Evolutionary conservation across 2,797 vertebrate genomes (phyloP), one percentile per base, ranked within the genome.

Genomic region (Serranus cabrilla): DNA sequence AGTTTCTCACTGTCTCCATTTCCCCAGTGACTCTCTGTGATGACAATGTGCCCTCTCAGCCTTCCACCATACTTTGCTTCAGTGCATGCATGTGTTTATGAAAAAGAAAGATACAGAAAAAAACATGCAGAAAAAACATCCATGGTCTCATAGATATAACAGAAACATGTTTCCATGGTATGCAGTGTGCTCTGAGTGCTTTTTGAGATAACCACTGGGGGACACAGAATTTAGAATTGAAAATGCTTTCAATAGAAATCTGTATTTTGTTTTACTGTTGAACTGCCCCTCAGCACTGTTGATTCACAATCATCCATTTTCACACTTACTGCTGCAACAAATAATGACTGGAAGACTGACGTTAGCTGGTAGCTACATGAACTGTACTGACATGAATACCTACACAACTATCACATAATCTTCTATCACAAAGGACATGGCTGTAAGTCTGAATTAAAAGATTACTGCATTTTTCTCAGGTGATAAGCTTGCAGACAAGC

Each of bases 1-100:
- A 69, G 80, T 84, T 71, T 76, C 61, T 57, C 68, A 51, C 69
- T 78, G 71, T 60, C 80, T 81, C 72, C 37, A 58, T 89, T 83
- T 87, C 80, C 87, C 77, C 43, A 20, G 66, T 13, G 73, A 76
- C 76, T 85, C 82, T 74, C 40, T 50, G 40, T 7, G 20, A 82
- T 78, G 81, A 83, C 71, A 76, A 25, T 52, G 54, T 83, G 70
- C 54, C 65, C 55, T 73, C 75, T 59, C 14, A 47, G 67, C 66
- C 73, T 83, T 60, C 42, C 45, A 60, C 52, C 46, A 47, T 13
- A 47, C 39, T 76, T 57, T 42, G 43, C 52, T n/a, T 21, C 12
- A 54, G 37, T 68, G 73, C 46, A 47, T 34, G 43, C 60, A 31
- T 64, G 43, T 27, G 49, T 81, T 66, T 58, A 45, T 51, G 21